Evolutionary conservation across 2,797 vertebrate genomes (phyloP), one percentile per base, ranked within the genome.

Genomic region (Xyrichtys novacula): DNA sequence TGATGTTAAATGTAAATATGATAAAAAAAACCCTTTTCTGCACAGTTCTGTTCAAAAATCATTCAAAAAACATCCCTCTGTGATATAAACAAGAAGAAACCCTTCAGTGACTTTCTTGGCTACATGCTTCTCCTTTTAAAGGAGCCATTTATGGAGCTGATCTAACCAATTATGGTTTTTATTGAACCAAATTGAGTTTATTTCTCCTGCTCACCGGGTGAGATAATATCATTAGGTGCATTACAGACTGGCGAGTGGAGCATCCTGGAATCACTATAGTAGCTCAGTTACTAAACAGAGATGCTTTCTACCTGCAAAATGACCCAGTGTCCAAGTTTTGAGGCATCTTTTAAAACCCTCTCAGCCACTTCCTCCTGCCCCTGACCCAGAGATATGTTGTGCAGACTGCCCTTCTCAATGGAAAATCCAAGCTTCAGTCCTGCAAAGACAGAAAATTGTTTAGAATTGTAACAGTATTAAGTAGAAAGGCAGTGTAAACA

Each of bases 381-480:
- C 89, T 96, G 94, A 75, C 95, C 93, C 76, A 96, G 81, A 47
- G 94, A 96, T 49, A 95, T 84, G 19, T 94, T 96, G 84, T 91
- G 92, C 74, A 98, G 89, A 72, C 94, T 97, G 74, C 93, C 94
- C 12, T 83, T 90, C 15, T 94, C 93, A 25, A 89, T 85, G 17
- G 93, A 94, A 76, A 96, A 96, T 11, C 93, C 95, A 56, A 96
- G 85, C 78, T 93, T 97, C 85, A 92, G 87, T 59, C 95, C 96
- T 96, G 73, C 12, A 73, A 17, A 60, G 23, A 68, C 29, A 70
- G 5, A 65, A 39, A 34, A 44, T 15, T 56, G n/a, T n/a, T n/a
- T 49, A 4, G 32, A 69, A 20, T 26, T 36, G 14, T 19, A 12
- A 54, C 25, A 16, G 10, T 2, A 36, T 7, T 12, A 61, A 48